Percentiles rank a stretch among this genome's conserved stretches.
phyloP scores from a whole-genome alignment of 2,888 invertebrate species.

The Drosophila infuscata region DNA sequence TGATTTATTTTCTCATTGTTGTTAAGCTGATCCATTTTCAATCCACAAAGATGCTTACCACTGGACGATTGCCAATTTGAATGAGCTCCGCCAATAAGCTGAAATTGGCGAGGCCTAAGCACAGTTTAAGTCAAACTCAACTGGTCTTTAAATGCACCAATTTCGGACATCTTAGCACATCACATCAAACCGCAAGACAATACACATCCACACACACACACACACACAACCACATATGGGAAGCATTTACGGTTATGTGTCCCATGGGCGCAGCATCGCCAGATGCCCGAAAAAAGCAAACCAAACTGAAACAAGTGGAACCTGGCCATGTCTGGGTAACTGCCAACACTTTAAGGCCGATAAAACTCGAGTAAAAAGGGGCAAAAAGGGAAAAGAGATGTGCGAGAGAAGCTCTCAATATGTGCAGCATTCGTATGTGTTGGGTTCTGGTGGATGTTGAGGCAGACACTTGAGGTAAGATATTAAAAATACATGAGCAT shows the following conservation, averaged over 20 bases:
- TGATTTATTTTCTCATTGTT: not conserved
- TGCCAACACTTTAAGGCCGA: slow-evolving; percentile 76
- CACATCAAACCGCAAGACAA: slow-evolving; percentile 47
- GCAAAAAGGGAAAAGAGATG: slow-evolving; percentile 21
- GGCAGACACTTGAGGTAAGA: slow-evolving; percentile 76
- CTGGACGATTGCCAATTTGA: slow-evolving; percentile 32
- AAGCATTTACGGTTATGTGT: slow-evolving; percentile 76
- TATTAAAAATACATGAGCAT: slow-evolving; percentile 80
- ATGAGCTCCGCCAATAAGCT: slow-evolving; percentile 36
- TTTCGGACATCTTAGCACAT: slow-evolving; percentile 51
- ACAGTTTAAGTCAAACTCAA: slow-evolving; percentile 58
- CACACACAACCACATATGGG: slow-evolving; percentile 18
- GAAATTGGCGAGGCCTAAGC: slow-evolving; percentile 51
- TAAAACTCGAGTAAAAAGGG: slow-evolving; percentile 73
- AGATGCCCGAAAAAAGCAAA: slow-evolving; percentile 41
- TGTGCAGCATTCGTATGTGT: slow-evolving; percentile 12
- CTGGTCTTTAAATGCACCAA: slow-evolving; percentile 69
- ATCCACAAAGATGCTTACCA: not conserved
- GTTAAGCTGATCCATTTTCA: not conserved
- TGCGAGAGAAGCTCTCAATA: slow-evolving; percentile 32
- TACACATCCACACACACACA: slow-evolving; percentile 2
- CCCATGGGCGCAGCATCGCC: slow-evolving; percentile 64
- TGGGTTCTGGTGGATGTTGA: slow-evolving; percentile 37
- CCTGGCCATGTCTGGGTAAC: slow-evolving; percentile 46
- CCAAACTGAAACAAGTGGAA: slow-evolving; percentile 29